Evolutionary conservation across 2,113 vertebrate species (phyloP).

Genomic region (Mus pahari): DNA sequence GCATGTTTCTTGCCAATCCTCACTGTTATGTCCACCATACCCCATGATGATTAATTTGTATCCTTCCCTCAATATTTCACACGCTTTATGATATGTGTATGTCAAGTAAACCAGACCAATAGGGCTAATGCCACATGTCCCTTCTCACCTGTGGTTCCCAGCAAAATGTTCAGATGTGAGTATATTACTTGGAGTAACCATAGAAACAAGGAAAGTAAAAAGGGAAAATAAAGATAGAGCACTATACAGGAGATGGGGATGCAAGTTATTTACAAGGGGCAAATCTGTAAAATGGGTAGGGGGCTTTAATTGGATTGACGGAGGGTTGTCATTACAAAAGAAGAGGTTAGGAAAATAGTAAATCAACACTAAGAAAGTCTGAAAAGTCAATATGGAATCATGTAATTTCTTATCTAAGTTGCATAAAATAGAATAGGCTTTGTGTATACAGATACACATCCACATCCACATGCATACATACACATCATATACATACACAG

Average conservation of each 20-base stretch:
- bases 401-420: too few relatives aligned
- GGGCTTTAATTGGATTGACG: not conserved
- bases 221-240: not conserved
- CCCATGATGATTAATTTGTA: too few relatives aligned
- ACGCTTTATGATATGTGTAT: not conserved
- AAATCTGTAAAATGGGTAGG: not conserved
- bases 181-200: too few relatives aligned
- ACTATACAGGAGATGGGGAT: too few relatives aligned
- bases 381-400: not conserved
- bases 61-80: not conserved
- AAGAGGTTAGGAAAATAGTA: too few relatives aligned
- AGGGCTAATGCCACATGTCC: too few relatives aligned
- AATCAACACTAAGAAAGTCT: not conserved
- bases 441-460: not conserved
- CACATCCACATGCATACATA: not conserved
- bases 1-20: not conserved
- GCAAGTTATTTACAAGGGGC: not conserved
- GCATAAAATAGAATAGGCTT: not conserved
- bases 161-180: not conserved
- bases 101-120: not conserved
- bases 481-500: not conserved
- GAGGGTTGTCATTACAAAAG: not conserved
- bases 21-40: too few relatives aligned
- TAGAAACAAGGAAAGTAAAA: not conserved
- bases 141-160: not conserved